These are phyloP conservation scores for Ylistrum balloti DNA, from an alignment of 1,140 invertebrate genomes.

Conservation along the genomic window DNA sequence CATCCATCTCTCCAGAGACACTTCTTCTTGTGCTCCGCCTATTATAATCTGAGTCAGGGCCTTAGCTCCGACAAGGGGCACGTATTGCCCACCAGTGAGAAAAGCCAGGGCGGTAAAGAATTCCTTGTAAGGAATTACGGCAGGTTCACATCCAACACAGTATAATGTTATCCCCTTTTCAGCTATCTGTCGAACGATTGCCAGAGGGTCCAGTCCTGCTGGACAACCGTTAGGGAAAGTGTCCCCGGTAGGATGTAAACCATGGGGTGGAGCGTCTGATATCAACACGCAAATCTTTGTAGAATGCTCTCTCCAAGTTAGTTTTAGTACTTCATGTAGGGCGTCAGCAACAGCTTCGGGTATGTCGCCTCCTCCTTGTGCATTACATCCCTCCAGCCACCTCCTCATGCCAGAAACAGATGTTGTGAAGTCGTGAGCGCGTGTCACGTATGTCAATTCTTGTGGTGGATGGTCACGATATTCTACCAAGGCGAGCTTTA, in stretches of 20 bases:
- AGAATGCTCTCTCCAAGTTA: constrained; percentile 73
- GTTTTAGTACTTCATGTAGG: constrained; percentile 73
- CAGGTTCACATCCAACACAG: constrained; percentile 72
- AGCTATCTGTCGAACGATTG: constrained; percentile 63
- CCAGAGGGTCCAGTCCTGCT: constrained; percentile 70
- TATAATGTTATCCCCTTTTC: constrained; percentile 74
- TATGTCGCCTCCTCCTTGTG: constrained; percentile 75
- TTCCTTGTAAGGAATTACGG: constrained; percentile 67
- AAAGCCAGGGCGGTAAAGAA: constrained; percentile 74
- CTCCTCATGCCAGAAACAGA: constrained; percentile 72
- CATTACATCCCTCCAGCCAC: constrained; percentile 70
- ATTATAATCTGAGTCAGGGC: constrained; percentile 73
- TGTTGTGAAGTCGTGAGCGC: constrained; percentile 76
- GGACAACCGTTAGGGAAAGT: constrained; percentile 67
- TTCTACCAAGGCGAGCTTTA: constrained; percentile 75
- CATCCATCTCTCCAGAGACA: constrained; percentile 76
- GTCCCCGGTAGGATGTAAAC: constrained; percentile 66
- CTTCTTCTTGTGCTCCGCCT: constrained; percentile 76
- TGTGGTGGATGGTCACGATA: constrained; percentile 79
- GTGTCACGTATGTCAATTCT: constrained; percentile 73
- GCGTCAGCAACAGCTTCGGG: constrained; percentile 79
- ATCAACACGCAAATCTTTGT: constrained; percentile 78
- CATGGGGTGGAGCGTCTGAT: constrained; percentile 78
- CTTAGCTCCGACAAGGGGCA: constrained; percentile 70
- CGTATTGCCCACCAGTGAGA: constrained; percentile 75